Evolutionary conservation across 1,140 invertebrate species (phyloP), one percentile per base, ranked within the genome.

Genomic region (Andricus grossulariae): DNA sequence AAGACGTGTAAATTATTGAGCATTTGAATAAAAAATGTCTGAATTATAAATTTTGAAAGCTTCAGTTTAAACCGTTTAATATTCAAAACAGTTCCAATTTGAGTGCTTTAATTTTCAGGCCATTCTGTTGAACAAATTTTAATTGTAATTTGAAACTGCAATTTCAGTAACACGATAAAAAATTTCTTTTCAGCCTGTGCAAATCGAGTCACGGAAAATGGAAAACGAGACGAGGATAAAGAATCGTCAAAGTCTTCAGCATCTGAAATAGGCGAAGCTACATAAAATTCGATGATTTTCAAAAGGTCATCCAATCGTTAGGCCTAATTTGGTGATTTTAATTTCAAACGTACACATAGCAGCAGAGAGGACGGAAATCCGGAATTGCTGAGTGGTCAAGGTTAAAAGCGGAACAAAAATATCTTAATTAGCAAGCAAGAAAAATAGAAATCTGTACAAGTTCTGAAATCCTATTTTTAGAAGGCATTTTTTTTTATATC

Each of bases 171-270:
- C 39, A 32, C 19, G 15, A 4, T 39, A 39, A 66, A n/a, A 4
- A 39, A 16, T 32, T 32, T 66, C 39, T 60, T 32, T 66, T 45
- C 21, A 66, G 60, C 60, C 7, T 66, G n/a, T 39, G 32, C 60
- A 8, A 25, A 66, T 66, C 25, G 60, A 45, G 60, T 66, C 6
- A 16, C 60, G 16, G 60, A 66, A 66, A 66, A 66, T 66, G 60
- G 60, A 66, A 66, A 13, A 32, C 32, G n/a, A 32, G 60, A 54
- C n/a, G 52, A 66, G 60, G 32, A 66, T 32, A 66, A 66, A 39
- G 60, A 66, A 66, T 66, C 60, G 1, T 66, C 60, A 39, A 66
- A 66, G 39, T 66, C 60, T 39, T 15, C 60, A 60, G 25, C 57
- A 16, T 32, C 21, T 60, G 57, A 60, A 32, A 32, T 10, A 32